These are phyloP conservation scores for Chromobotia macracanthus DNA, from an alignment of 2,797 vertebrate genomes.

Conservation along the genomic window DNA sequence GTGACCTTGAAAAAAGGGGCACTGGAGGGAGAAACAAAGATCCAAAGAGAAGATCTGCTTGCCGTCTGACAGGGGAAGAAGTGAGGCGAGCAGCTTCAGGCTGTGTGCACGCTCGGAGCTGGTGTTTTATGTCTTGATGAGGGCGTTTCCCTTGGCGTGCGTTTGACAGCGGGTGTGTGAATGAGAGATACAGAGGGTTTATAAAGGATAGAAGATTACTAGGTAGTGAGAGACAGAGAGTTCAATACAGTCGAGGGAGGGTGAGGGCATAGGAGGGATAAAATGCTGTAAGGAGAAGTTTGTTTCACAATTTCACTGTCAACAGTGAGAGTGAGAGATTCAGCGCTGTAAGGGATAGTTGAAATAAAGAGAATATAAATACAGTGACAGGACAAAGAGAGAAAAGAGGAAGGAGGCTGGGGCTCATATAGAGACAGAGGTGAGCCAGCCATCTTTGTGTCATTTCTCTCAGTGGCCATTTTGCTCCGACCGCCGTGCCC, in stretches of 20 bases:
- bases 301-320: conserved; percentile 41
- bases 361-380: conserved; percentile 60
- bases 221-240: conserved; percentile 52
- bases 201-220: conserved; percentile 44
- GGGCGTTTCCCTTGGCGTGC: conserved; percentile 46
- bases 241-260: conserved; percentile 7
- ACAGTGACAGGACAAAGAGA: not conserved
- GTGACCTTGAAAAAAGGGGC: conserved; percentile 51
- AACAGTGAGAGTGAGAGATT: conserved; percentile 4
- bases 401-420: not conserved
- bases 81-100: conserved; percentile 67
- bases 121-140: conserved; percentile 24
- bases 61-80: conserved; percentile 63
- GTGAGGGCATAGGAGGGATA: conserved; percentile 19
- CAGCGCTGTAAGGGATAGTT: conserved; percentile 4
- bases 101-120: conserved; percentile 33
- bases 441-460: conserved; percentile 23
- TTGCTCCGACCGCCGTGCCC: conserved; percentile 65
- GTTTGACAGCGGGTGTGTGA: conserved; percentile 54
- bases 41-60: conserved; percentile 56
- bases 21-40: conserved; percentile 48
- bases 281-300: not conserved
- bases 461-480: conserved; percentile 57
- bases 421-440: conserved; percentile 7
- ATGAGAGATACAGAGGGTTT: conserved; percentile 44